phyloP scores from a whole-genome alignment of 23 tunicate genomes.

The Oikopleura vanhoeffeni region DNA sequence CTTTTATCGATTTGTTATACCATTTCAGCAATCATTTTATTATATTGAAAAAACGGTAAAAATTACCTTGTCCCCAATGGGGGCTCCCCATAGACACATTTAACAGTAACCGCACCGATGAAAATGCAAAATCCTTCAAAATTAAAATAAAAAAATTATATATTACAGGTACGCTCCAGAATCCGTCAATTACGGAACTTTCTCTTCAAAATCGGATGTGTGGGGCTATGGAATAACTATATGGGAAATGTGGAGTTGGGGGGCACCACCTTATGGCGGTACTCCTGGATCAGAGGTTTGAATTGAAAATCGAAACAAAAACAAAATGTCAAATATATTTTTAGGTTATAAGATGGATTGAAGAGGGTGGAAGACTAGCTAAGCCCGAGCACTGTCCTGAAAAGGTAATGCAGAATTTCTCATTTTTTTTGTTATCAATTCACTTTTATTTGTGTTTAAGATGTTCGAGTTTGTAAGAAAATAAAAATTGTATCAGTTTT shows the following conservation, averaged over 20 bases:
- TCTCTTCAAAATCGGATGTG: constrained; percentile 94
- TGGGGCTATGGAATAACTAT: constrained; percentile 95
- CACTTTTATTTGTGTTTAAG: no score
- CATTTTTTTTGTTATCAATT: no score
- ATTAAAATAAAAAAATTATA: no score
- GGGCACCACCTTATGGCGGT: constrained; percentile 84
- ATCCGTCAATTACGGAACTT: constrained; percentile 86
- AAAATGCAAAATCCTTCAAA: no score
- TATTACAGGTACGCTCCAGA: constrained; percentile 98
- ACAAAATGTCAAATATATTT: not conserved
- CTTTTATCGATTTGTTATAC: no score
- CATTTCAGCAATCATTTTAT: no score
- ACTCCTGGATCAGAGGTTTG: constrained; percentile 77
- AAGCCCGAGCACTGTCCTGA: constrained; percentile 83
- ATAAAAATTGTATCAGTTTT: no score
- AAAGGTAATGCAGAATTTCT: constrained; percentile 29
- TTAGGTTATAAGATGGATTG: constrained; percentile 72
- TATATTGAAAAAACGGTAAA: no score
- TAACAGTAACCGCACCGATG: no score
- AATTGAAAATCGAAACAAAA: not conserved
- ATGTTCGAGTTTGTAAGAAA: no score
- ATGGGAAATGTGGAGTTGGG: constrained; percentile 92
- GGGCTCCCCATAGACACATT: no score
- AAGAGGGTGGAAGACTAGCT: constrained; percentile 48
- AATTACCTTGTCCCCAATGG: no score